Conservation (phyloP, 2,797 vertebrate genomes). For the Sus cebifrons region DNA sequence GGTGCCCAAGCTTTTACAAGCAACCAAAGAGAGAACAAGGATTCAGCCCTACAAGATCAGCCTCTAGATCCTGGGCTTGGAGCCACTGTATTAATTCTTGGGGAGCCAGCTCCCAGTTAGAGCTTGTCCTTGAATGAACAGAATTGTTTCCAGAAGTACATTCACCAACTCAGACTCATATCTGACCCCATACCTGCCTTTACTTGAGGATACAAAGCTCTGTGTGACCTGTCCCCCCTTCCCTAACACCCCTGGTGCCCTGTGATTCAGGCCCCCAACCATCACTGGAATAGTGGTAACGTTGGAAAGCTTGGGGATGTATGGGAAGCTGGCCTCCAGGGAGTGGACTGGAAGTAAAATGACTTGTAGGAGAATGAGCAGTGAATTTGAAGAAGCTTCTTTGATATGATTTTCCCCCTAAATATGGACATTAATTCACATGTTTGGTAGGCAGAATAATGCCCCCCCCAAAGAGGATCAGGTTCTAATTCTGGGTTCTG, state of each 20-base stretch:
- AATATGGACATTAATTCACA: background rate
- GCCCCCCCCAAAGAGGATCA: background rate
- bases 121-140: background rate
- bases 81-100: background rate
- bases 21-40: background rate
- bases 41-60: accelerated
- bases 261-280: accelerated
- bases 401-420: background rate
- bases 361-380: background rate
- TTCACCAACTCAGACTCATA: background rate
- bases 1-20: background rate
- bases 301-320: background rate
- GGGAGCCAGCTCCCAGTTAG: background rate
- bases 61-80: background rate
- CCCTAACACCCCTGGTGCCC: background rate
- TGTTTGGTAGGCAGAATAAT: background rate
- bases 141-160: background rate
- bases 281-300: no score
- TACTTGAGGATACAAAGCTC: background rate
- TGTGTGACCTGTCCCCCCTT: background rate
- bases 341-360: background rate
- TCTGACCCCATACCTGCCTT: background rate
- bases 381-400: background rate
- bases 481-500: background rate
- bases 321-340: background rate